Conservation (phyloP, 2,113 vertebrate genomes). For the Galeopterus variegatus region DNA sequence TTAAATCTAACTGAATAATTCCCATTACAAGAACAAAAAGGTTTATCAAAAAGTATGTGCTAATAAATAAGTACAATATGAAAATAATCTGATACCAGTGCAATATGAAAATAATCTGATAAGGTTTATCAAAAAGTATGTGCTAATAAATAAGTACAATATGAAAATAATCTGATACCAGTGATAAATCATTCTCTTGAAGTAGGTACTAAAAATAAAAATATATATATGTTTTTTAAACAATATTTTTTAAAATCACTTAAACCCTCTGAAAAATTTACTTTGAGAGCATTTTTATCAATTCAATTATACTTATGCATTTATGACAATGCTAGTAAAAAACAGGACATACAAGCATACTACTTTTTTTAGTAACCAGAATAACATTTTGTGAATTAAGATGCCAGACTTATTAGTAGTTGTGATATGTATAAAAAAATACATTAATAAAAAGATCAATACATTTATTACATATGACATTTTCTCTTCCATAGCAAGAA, state of each 20-base stretch:
- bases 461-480: background rate
- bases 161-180: too few species aligned
- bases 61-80: background rate
- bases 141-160: too few species aligned
- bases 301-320: background rate
- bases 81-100: background rate
- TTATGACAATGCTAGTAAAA: background rate
- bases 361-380: background rate
- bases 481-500: background rate
- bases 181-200: background rate
- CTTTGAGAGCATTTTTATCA: background rate
- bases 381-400: background rate
- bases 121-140: too few species aligned
- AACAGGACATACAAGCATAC: background rate
- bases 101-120: too few species aligned
- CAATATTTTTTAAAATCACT: background rate
- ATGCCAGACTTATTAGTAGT: background rate
- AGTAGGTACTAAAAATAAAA: background rate
- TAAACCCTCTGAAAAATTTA: background rate
- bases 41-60: background rate
- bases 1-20: background rate
- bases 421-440: background rate
- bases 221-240: background rate
- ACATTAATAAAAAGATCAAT: background rate
- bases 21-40: background rate